Evolutionary conservation across 2,797 vertebrate genomes (phyloP), one percentile per base, ranked within the genome.

Genomic region (Chiroxiphia lanceolata): DNA sequence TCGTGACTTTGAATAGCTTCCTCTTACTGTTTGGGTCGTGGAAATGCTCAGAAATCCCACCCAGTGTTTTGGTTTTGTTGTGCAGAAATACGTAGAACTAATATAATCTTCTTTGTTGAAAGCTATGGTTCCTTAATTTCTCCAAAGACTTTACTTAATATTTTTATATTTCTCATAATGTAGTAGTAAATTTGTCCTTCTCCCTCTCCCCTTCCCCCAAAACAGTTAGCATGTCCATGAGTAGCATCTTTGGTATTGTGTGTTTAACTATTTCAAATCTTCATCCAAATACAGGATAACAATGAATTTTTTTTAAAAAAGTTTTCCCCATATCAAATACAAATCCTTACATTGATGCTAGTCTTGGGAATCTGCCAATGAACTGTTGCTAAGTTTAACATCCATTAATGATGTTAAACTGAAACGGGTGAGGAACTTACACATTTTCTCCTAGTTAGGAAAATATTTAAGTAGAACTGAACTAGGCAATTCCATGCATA

Each of bases 381-480:
- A 93, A 72, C 34, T 77, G 74, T 83, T 92, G 91, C 47, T 61
- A 86, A 81, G 61, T 93, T 96, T 89, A 97, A 54, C 77, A 63
- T 82, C 75, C 67, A 51, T 85, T 89, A 91, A 74, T 45, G 59
- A 93, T 0, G 4, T n/a, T n/a, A n/a, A n/a, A 44, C 77, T 96
- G 93, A 86, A 89, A 45, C 7, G 60, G 26, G 40, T 88, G 85
- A 96, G 60, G 91, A 85, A 91, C 50, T 92, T 87, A 48, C 33
- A 70, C 6, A 4, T 96, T 94, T 94, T 93, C 92, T 94, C 95
- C 78, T 85, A 93, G 91, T 67, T 79, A 87, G 89, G 91, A 93
- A 94, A 91, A 81, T 19, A 44, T 80, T 65, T 6, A 26, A 33
- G 34, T n/a, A 38, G 42, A 94, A 68, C 36, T 27, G 31, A 89